Evolutionary conservation across 2,113 vertebrate species (phyloP).

Genomic region (Sapajus apella): DNA sequence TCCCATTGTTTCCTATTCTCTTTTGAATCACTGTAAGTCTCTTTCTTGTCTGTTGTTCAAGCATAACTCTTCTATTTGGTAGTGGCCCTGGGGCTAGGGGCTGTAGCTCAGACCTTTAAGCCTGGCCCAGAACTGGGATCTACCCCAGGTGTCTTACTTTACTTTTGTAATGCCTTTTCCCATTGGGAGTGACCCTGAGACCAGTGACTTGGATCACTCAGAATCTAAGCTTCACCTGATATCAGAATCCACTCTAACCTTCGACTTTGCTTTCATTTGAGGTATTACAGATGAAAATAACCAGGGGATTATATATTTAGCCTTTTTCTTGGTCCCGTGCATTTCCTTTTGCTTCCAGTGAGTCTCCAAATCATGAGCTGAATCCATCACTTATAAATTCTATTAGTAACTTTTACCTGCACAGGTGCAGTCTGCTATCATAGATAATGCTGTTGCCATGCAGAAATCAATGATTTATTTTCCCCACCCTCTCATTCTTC

Average conservation of each 20-base stretch:
- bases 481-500: no score
- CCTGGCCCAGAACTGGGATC: not conserved
- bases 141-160: not conserved
- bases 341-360: not conserved
- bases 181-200: not conserved
- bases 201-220: not conserved
- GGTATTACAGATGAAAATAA: not conserved
- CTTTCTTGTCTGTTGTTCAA: not conserved
- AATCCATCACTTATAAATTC: no score
- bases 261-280: not conserved
- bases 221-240: not conserved
- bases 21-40: no score
- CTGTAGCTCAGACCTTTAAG: not conserved
- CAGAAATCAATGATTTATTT: no score
- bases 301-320: not conserved
- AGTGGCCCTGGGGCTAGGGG: not conserved
- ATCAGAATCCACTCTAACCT: not conserved
- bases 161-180: not conserved
- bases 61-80: not conserved
- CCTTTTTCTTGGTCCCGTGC: not conserved
- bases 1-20: not conserved
- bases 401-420: no score
- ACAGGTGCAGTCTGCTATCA: no score
- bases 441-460: no score
- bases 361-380: not conserved